These are phyloP conservation scores for Dasypus novemcinctus DNA, from an alignment of 2,113 vertebrate genomes.

Conservation along the genomic window DNA sequence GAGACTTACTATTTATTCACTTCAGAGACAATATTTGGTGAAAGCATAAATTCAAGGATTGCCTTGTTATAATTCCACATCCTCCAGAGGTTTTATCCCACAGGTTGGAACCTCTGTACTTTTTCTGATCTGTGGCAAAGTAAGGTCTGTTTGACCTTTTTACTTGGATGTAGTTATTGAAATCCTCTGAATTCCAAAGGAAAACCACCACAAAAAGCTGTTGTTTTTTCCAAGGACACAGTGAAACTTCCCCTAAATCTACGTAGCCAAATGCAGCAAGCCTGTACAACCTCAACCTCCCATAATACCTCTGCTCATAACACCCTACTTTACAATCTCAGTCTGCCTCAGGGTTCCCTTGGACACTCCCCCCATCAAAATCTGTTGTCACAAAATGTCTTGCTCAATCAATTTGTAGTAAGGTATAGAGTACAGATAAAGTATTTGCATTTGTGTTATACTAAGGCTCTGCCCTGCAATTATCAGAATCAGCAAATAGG, in stretches of 20 bases:
- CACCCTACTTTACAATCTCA: not conserved
- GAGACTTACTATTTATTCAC: not conserved
- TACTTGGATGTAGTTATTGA: not conserved
- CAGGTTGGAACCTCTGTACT: not conserved
- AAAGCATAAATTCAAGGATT: not conserved
- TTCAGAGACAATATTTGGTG: not conserved
- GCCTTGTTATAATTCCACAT: not conserved
- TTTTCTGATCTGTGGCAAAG: not conserved
- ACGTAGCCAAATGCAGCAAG: not conserved
- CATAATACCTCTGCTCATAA: not conserved
- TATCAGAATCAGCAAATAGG: conserved; percentile 58
- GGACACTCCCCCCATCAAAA: conserved; percentile 50
- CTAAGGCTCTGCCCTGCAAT: conserved; percentile 63
- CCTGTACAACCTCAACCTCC: not conserved
- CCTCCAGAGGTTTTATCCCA: not conserved
- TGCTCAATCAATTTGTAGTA: conserved; percentile 65
- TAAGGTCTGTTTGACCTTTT: not conserved
- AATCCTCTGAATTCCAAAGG: not conserved
- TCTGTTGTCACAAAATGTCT: conserved; percentile 46
- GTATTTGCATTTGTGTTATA: conserved; percentile 70
- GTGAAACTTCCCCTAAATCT: not conserved
- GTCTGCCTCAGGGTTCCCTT: conserved; percentile 12
- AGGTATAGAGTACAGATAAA: conserved; percentile 65
- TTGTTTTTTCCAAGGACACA: not conserved
- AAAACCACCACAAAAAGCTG: not conserved